Evolutionary conservation across 2,113 vertebrate genomes (phyloP).

Genomic region (Ahaetulla prasina): DNA sequence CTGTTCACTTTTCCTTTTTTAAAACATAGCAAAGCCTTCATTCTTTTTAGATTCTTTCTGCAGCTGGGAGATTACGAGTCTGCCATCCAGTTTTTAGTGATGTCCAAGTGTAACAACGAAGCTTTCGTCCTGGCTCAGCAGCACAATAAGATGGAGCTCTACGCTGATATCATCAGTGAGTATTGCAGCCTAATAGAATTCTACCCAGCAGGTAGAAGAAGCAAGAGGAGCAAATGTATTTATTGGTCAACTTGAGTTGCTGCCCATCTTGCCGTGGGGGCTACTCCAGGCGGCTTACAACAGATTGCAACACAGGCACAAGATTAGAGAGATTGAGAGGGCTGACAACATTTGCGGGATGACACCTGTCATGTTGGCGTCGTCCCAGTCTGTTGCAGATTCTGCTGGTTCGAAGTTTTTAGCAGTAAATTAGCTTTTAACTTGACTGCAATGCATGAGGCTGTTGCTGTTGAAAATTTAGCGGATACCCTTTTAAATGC

Average conservation of each 20-base stretch:
- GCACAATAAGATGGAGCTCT: constrained; percentile 96
- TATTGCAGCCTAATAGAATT: constrained; percentile 16
- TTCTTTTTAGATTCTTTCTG: constrained; percentile 84
- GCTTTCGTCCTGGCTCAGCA: constrained; percentile 97
- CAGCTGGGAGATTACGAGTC: constrained; percentile 90
- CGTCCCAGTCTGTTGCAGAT: not conserved
- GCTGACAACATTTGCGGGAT: not conserved
- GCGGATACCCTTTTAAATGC: not conserved
- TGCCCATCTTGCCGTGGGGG: not conserved
- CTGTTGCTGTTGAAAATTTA: not conserved
- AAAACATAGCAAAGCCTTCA: constrained; percentile 20
- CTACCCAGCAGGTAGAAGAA: not conserved
- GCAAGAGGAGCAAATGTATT: not conserved
- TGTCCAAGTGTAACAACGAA: constrained; percentile 94
- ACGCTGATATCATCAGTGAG: constrained; percentile 94
- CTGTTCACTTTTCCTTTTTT: not conserved
- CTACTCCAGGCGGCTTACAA: not conserved
- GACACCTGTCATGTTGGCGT: not conserved
- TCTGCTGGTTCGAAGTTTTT: not conserved
- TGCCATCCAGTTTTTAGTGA: constrained; percentile 94
- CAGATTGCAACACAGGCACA: not conserved
- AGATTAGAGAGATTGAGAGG: not conserved
- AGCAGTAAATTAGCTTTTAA: not conserved
- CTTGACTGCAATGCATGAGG: not conserved
- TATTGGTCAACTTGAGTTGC: not conserved